Evolutionary conservation across 1,140 invertebrate species (phyloP).

Genomic region (Musca vetustissima): DNA sequence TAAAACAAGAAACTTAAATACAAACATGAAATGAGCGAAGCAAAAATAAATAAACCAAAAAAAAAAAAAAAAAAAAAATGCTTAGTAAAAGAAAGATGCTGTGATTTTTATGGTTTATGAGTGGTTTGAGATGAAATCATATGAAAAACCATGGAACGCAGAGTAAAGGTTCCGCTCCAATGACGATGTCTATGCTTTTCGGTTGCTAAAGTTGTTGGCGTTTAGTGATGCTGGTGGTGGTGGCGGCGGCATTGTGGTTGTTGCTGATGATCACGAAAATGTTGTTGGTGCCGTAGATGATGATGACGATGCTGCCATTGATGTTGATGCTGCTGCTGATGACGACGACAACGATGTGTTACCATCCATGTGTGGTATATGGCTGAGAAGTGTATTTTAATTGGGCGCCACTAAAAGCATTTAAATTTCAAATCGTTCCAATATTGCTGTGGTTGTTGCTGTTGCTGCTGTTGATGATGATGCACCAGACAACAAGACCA

Average conservation of each 20-base stretch:
- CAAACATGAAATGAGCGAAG: neutral
- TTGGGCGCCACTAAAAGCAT: conserved; percentile 22
- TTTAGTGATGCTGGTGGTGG: neutral
- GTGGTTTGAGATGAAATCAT: conserved; percentile 23
- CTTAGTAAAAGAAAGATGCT: neutral
- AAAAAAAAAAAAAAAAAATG: neutral
- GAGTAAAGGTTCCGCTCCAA: too few relatives aligned
- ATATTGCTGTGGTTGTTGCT: conserved; percentile 11
- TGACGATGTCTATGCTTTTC: too few relatives aligned
- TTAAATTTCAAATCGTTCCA: conserved; percentile 16
- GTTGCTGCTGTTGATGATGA: too few relatives aligned
- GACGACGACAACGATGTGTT: too few relatives aligned
- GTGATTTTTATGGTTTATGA: conserved; percentile 23
- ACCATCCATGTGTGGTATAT: conserved; percentile 2
- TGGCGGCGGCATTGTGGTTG: neutral
- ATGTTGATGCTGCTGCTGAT: neutral
- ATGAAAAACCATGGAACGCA: conserved; percentile 5
- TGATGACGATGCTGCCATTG: neutral
- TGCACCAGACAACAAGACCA: too few relatives aligned
- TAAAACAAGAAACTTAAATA: neutral
- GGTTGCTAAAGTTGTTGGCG: too few relatives aligned
- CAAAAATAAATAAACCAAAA: neutral
- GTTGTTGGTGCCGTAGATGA: neutral
- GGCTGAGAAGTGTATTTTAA: conserved; percentile 15
- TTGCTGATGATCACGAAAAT: neutral